Conservation (phyloP, 2,797 vertebrate genomes). For the Caiman crocodilus region DNA sequence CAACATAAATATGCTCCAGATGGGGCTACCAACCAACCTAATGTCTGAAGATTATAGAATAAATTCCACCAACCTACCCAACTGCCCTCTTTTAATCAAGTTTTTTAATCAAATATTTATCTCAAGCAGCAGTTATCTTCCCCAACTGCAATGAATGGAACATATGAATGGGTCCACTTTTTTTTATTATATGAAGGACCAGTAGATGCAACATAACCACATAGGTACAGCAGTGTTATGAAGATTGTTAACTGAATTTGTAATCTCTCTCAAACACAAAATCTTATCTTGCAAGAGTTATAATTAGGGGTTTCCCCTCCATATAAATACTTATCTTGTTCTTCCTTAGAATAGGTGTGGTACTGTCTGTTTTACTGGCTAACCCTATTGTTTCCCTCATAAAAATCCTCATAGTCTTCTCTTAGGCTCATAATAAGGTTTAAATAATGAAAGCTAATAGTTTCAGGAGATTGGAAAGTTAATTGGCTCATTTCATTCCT, state of each 20-base stretch:
- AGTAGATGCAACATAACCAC: neutral
- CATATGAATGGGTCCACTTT: neutral
- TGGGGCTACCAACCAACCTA: neutral
- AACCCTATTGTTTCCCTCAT: neutral
- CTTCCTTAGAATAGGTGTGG: neutral
- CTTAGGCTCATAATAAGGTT: neutral
- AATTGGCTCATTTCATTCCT: neutral
- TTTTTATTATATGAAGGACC: neutral
- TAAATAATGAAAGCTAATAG: neutral
- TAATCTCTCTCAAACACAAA: neutral
- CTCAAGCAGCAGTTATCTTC: neutral
- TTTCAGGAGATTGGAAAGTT: neutral
- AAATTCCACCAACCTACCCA: neutral
- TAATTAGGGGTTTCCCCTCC: neutral
- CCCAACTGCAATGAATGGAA: neutral
- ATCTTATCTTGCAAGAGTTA: too few relatives aligned
- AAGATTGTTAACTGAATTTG: neutral
- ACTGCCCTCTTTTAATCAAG: neutral
- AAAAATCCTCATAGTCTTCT: neutral
- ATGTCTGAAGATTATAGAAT: neutral
- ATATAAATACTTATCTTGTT: neutral
- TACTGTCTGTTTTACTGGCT: neutral
- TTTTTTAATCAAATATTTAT: neutral
- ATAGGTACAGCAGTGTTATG: neutral
- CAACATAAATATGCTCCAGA: neutral